Evolutionary conservation across 1,140 invertebrate genomes (phyloP), one percentile per base, ranked within the genome.

Genomic region (Drosophila pseudoobscura): DNA sequence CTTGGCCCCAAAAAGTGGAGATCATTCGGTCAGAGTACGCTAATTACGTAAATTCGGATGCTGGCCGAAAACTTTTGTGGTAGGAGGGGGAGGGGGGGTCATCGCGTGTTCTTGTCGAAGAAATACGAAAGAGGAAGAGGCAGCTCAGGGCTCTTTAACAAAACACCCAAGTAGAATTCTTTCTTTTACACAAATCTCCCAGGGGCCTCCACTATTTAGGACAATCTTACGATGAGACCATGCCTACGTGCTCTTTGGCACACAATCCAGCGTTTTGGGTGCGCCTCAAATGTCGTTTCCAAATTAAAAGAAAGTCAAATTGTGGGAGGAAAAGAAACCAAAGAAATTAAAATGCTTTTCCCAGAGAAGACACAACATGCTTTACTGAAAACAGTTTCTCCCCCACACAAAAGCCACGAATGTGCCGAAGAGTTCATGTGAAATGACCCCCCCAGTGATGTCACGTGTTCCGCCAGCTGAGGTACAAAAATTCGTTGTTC

Each of bases 221-320:
- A 31, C 31, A 7, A 4, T 20, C n/a, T 45, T 45, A 2, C 17
- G 20, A 20, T 20, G 3, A 47, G 22, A 11, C 22, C 4, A 49
- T 43, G 70, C 9, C 70, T 75, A 75, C 71, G 71, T 74, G 71
- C 47, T 64, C 60, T 56, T 53, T 49, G 60, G 20, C 71, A 74
- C 71, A 64, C n/a, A 20, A 22, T 8, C 13, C 29, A 26, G 56
- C 20, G 26, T 8, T 41, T 5, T 8, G 50, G 24, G 41, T 44
- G 3, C 6, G 9, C 15, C 26, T 13, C 8, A 44, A 65, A 26
- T 35, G 45, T 50, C 13, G 13, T 46, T 54, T 22, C 39, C 6
- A 20, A 47, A 53, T 41, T 22, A 15, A 63, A 75, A 65, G 71
- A 75, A 74, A 65, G 68, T 50, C 26, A 24, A 56, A 17, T 52